phyloP scores from a whole-genome alignment of 2,888 invertebrate species.

The Ametastegia equiseti region DNA sequence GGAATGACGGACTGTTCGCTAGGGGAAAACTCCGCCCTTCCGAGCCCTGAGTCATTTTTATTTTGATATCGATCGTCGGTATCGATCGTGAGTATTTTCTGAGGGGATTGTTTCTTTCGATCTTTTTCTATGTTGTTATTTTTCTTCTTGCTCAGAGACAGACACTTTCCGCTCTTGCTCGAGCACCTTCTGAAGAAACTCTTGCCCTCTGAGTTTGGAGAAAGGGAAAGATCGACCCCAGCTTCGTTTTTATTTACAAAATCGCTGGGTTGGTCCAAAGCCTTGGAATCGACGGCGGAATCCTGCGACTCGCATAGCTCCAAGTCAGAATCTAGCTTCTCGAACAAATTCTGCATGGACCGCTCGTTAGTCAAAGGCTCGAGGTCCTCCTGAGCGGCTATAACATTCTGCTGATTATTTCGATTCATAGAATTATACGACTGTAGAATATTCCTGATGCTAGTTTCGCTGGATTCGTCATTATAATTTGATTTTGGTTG shows the following conservation, averaged over 20 bases:
- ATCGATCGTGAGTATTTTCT: too few relatives aligned
- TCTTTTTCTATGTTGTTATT: not conserved
- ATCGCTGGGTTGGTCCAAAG: not conserved
- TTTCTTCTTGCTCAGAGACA: not conserved
- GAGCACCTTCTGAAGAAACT: too few relatives aligned
- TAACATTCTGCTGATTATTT: not conserved
- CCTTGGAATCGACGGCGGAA: not conserved
- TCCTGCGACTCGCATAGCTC: conserved; percentile 9
- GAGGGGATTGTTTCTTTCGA: not conserved
- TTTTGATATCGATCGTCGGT: not conserved
- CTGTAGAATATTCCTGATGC: conserved; percentile 18
- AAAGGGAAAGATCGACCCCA: not conserved
- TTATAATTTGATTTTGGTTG: not conserved
- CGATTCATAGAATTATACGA: conserved; percentile 7
- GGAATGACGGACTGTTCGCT: conserved; percentile 60
- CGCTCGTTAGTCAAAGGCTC: not conserved
- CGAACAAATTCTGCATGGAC: conserved; percentile 8
- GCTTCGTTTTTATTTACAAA: not conserved
- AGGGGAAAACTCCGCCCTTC: not conserved
- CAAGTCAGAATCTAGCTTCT: not conserved
- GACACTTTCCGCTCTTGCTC: not conserved
- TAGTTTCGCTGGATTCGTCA: conserved; percentile 18
- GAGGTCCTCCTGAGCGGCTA: not conserved
- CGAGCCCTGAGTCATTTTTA: too few relatives aligned
- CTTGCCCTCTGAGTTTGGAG: not conserved